Conservation (phyloP, 2,113 vertebrate genomes). For the Nothobranchius furzeri region DNA sequence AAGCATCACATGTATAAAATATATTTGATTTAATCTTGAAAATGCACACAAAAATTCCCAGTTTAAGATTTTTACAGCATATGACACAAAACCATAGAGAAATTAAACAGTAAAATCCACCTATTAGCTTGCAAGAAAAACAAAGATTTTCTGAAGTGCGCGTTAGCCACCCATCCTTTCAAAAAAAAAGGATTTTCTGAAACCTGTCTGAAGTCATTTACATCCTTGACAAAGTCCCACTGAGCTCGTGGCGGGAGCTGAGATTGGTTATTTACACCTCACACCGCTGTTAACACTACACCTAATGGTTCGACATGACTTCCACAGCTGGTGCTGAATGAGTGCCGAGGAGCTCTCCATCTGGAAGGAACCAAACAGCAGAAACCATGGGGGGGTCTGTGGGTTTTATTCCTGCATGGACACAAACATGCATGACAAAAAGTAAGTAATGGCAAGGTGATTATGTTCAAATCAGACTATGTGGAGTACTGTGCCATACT, state of each 20-base stretch:
- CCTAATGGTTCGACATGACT: constrained; percentile 10
- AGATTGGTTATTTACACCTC: constrained; percentile 2
- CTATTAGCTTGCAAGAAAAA: no score
- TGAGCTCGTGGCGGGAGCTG: background rate
- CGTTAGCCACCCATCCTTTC: background rate
- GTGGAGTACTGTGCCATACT: no score
- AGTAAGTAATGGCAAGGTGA: no score
- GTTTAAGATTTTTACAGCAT: no score
- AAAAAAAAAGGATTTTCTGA: background rate
- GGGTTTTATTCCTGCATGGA: background rate
- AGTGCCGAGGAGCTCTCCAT: background rate
- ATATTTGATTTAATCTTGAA: no score
- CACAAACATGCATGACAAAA: background rate
- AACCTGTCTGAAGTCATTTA: background rate
- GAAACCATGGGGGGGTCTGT: background rate
- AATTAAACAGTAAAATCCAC: no score
- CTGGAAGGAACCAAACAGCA: constrained; percentile 2
- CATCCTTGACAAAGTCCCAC: background rate
- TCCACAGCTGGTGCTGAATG: background rate
- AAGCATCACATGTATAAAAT: no score
- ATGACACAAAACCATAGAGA: no score
- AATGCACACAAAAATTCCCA: no score
- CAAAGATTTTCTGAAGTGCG: background rate
- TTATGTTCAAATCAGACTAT: no score
- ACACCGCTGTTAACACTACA: background rate